These are phyloP conservation scores for Ornithoptera priamus DNA, from an alignment of 2,888 invertebrate species.

Conservation along the genomic window DNA sequence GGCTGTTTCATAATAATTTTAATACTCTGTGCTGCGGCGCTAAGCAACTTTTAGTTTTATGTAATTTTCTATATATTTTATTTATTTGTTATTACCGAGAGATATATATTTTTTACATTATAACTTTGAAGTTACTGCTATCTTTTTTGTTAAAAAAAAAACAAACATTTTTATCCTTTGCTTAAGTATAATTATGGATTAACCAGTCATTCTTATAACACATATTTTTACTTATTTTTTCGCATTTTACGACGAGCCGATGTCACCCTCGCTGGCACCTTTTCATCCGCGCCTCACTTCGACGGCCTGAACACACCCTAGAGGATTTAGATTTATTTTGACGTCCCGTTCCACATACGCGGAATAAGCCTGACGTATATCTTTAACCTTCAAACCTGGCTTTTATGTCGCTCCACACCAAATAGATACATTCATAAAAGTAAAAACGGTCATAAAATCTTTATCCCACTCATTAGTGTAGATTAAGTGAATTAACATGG, in stretches of 20 bases:
- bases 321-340: conserved; percentile 61
- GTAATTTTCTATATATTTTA: neutral
- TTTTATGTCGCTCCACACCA: conserved; percentile 21
- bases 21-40: conserved; percentile 51
- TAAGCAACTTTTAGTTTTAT: conserved; percentile 16
- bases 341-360: conserved; percentile 39
- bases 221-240: neutral
- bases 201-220: no score
- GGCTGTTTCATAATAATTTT: conserved; percentile 78
- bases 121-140: neutral
- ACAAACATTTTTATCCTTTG: no score
- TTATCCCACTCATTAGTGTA: conserved; percentile 29
- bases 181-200: no score
- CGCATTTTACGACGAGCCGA: conserved; percentile 41
- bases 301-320: conserved; percentile 56
- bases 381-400: conserved; percentile 26
- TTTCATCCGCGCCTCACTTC: conserved; percentile 52
- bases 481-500: conserved; percentile 28
- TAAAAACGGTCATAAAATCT: conserved; percentile 31
- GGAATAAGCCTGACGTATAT: conserved; percentile 28
- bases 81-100: neutral
- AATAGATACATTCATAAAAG: conserved; percentile 24
- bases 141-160: neutral
- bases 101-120: neutral
- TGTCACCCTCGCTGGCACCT: conserved; percentile 65